Percentiles rank a stretch among this genome's conserved stretches.
Evolutionary conservation across 2,113 vertebrate species (phyloP).

Genomic region (Amphiprion ocellaris): DNA sequence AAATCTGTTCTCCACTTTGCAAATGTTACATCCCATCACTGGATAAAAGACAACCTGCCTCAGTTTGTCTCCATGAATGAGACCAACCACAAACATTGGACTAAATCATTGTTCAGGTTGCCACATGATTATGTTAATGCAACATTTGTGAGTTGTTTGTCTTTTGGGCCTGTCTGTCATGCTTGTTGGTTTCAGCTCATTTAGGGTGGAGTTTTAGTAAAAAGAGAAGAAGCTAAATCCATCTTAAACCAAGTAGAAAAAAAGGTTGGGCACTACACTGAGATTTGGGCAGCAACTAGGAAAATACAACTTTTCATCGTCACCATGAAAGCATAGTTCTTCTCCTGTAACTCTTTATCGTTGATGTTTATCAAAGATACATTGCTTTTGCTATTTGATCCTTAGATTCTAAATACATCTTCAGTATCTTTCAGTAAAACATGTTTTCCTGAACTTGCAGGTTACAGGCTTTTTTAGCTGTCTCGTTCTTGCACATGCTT

Average conservation of each 20-base stretch:
- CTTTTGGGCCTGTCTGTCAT: background rate
- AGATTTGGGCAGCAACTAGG: background rate
- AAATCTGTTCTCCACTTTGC: no score
- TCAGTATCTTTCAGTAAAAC: background rate
- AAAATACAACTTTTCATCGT: slow-evolving; percentile 5
- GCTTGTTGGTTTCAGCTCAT: slow-evolving; percentile 18
- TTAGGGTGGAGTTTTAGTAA: background rate
- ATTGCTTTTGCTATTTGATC: background rate
- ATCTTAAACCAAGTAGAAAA: background rate
- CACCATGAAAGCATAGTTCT: slow-evolving; percentile 34
- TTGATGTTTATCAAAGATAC: slow-evolving; percentile 19
- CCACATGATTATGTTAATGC: background rate
- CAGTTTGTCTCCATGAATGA: slow-evolving; percentile 4
- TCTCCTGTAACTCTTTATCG: slow-evolving; percentile 2
- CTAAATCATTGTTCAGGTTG: slow-evolving; percentile 6
- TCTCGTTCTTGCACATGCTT: slow-evolving; percentile 7
- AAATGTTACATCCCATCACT: background rate
- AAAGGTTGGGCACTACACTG: background rate
- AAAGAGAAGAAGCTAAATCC: background rate
- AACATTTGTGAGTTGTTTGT: background rate
- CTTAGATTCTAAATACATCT: background rate
- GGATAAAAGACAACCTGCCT: background rate
- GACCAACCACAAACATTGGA: slow-evolving; percentile 1
- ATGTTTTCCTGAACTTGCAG: background rate
- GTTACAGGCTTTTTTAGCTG: background rate